Base-by-base conservation (phyloP, 2,113 vertebrate species). In the Brachionichthys hirsutus region DNA sequence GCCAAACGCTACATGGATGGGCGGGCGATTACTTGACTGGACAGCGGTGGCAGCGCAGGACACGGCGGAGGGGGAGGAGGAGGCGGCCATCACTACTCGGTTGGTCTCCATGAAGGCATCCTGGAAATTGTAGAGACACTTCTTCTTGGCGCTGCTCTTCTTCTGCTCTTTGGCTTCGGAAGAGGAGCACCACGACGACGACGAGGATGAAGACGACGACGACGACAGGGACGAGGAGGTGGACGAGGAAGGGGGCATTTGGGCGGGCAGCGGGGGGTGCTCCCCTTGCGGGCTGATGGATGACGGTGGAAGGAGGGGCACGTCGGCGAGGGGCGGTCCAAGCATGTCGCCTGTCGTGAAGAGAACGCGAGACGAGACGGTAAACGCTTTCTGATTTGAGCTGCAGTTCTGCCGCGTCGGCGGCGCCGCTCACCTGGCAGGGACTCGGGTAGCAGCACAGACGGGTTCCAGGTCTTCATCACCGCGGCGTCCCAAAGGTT, bases 111-210 rank as follows among this genome's bases (percentile, higher is more conserved):
- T 92, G 87, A 98, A 97, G 90, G 95, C 94, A 89, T 98, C 96
- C 88, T 98, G 96, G 92, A 98, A 98, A 89, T 95, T 98, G 84
- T 98, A 98, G 51, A 98, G 91, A 92, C 96, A 98, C 86, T 99
- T 99, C 91, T 98, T 98, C 89, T 96, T 96, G 47, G 92, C 92
- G 52, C 91, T 75, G 15, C 83, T 93, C 89, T 95, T 96, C 80
- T 93, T 98, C 85, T 84, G 86, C 77, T 98, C 95, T 77, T 94
- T 97, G 77, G 90, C 89, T 42, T 97, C 94, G 12, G 85, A 79
- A 73, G 86, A 85, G 70, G 87, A 76, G 35, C 90, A 83, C 7
- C 89, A 83, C 0, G 88, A 87, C 3, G 91, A 82, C 11, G 90
- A 86, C 0, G 85, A 81, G 0, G 83, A 85, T 0, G 76, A 70